These are phyloP conservation scores for Eulithis testata DNA, from an alignment of 2,888 invertebrate species.

Conservation along the genomic window DNA sequence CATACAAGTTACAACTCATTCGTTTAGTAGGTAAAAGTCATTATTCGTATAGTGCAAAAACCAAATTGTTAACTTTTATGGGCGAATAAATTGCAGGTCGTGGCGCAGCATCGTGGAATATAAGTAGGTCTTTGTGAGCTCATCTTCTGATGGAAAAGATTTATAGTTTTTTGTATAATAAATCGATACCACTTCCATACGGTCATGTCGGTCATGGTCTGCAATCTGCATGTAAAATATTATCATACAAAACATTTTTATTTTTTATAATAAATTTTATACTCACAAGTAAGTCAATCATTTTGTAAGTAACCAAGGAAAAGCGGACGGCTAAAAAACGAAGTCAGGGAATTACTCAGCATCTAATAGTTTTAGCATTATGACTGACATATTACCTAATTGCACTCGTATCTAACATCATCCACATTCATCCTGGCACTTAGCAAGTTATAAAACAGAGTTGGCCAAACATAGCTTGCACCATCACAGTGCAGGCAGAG, in stretches of 20 bases:
- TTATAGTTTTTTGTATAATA: slow-evolving; percentile 35
- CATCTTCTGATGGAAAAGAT: slow-evolving; percentile 23
- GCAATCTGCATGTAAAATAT: neutral
- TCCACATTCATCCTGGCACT: neutral
- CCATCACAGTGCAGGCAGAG: neutral
- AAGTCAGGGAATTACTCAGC: no score
- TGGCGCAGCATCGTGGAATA: neutral
- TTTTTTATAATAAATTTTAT: neutral
- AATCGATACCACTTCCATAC: slow-evolving; percentile 21
- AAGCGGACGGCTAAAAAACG: no score
- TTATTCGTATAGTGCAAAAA: slow-evolving; percentile 4
- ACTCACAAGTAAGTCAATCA: no score
- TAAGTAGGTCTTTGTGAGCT: slow-evolving; percentile 2
- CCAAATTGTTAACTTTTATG: slow-evolving; percentile 10
- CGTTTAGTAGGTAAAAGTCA: slow-evolving; percentile 1
- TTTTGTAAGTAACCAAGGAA: neutral
- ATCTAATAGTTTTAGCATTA: no score
- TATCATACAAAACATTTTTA: neutral
- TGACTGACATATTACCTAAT: no score
- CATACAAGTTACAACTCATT: slow-evolving; percentile 4
- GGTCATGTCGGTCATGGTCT: slow-evolving; percentile 37
- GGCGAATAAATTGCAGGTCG: slow-evolving; percentile 11
- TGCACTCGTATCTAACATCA: no score
- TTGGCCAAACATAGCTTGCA: neutral
- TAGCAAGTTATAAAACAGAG: neutral